Evolutionary conservation across 2,888 invertebrate species (phyloP).

Genomic region (Cryptus viduatorius): DNA sequence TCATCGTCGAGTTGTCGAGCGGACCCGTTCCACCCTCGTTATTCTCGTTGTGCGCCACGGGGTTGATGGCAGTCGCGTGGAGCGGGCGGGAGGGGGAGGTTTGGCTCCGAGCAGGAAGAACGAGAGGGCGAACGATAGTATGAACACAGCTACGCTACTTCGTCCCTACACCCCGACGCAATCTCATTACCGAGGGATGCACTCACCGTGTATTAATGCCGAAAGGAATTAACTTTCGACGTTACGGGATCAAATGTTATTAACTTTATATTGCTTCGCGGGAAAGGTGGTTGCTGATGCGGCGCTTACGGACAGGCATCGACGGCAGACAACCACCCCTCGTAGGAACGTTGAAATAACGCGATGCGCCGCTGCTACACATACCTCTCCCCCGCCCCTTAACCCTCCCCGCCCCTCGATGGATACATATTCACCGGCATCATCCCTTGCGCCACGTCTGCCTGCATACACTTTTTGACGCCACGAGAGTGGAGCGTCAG

Average conservation of each 20-base stretch:
- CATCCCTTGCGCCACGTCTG: slow-evolving; percentile 39
- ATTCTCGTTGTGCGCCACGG: slow-evolving; percentile 38
- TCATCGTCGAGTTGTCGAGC: slow-evolving; percentile 68
- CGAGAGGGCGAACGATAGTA: not conserved
- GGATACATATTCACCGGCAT: slow-evolving; percentile 52
- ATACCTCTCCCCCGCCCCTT: not conserved
- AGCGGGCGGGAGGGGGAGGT: slow-evolving; percentile 4
- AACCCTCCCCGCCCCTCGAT: not conserved
- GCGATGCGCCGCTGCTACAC: slow-evolving; percentile 35
- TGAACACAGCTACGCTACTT: slow-evolving; percentile 33
- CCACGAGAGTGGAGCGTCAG: slow-evolving; percentile 66
- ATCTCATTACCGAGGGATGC: slow-evolving; percentile 81
- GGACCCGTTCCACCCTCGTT: slow-evolving; percentile 54
- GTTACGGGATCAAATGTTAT: slow-evolving; percentile 82
- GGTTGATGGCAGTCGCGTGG: slow-evolving; percentile 56
- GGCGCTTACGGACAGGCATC: slow-evolving; percentile 30
- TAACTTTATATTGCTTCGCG: slow-evolving; percentile 81
- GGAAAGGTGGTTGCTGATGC: slow-evolving; percentile 68
- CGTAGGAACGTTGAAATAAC: slow-evolving; percentile 54
- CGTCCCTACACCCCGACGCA: slow-evolving; percentile 72
- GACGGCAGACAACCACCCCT: slow-evolving; percentile 31
- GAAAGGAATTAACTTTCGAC: slow-evolving; percentile 83
- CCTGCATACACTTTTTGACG: slow-evolving; percentile 63
- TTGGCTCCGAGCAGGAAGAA: slow-evolving; percentile 30
- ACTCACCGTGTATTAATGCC: slow-evolving; percentile 83